A percentile compares a stretch with the other conserved stretches of the same genome.
These are phyloP conservation scores for Adelosebastes latens DNA, from an alignment of 2,797 vertebrate genomes.

Conservation along the genomic window DNA sequence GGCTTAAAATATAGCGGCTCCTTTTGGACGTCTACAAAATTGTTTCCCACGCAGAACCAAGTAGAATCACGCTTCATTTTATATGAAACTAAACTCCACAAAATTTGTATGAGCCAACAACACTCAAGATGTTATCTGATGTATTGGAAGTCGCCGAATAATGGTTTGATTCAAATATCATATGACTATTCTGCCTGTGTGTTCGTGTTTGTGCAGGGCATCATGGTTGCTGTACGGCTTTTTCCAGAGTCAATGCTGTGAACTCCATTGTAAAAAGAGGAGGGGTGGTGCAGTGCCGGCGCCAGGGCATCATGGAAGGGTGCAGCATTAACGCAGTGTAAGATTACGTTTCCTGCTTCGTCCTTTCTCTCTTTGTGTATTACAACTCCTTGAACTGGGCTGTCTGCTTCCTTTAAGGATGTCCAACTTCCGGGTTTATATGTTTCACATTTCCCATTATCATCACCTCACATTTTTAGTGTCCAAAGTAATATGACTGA, in stretches of 20 bases:
- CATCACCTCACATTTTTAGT: background rate
- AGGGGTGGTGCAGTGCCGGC: background rate
- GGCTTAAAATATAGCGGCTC: background rate
- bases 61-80: background rate
- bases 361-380: background rate
- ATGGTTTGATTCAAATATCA: background rate
- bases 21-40: too few species aligned
- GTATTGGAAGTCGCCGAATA: background rate
- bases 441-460: background rate
- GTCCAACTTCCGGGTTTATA: background rate
- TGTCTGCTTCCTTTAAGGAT: background rate
- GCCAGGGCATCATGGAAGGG: background rate
- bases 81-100: background rate
- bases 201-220: background rate
- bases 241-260: background rate
- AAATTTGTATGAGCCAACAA: background rate
- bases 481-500: background rate
- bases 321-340: constrained; percentile 23
- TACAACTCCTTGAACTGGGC: background rate
- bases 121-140: background rate
- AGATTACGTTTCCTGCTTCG: background rate
- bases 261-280: background rate
- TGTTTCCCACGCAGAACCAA: background rate
- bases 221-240: background rate
- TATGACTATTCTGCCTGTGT: background rate